phyloP scores from a whole-genome alignment of 1,140 invertebrate genomes.

The Uloborus diversus region DNA sequence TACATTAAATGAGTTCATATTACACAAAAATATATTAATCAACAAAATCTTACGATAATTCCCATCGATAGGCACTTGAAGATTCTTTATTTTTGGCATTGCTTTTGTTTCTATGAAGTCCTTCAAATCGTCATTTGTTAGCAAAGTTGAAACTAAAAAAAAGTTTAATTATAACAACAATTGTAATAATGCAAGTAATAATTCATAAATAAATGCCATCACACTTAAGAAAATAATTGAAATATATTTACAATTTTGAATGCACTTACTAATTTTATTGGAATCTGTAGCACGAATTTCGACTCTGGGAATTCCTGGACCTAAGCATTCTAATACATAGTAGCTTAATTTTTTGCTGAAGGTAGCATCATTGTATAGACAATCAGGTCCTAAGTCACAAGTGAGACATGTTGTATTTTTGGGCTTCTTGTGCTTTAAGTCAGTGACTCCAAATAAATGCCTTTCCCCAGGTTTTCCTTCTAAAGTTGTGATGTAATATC shows the following conservation, averaged over 20 bases:
- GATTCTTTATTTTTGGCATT: conserved; percentile 80
- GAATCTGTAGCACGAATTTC: conserved; percentile 71
- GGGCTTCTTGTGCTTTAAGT: conserved; percentile 64
- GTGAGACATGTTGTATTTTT: conserved; percentile 66
- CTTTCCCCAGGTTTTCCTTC: conserved; percentile 71
- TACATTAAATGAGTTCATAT: too few relatives aligned
- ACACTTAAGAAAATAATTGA: not conserved
- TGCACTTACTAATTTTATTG: conserved; percentile 40
- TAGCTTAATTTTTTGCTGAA: conserved; percentile 78
- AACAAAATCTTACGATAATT: conserved; percentile 74
- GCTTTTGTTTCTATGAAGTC: conserved; percentile 77
- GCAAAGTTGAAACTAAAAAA: conserved; percentile 37
- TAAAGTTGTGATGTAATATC: conserved; percentile 59
- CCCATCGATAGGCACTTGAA: conserved; percentile 80
- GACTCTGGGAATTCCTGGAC: conserved; percentile 82
- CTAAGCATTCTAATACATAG: conserved; percentile 83
- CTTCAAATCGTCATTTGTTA: conserved; percentile 66
- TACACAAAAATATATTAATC: too few relatives aligned
- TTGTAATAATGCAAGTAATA: too few relatives aligned
- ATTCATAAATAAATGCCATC: too few relatives aligned
- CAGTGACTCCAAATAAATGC: conserved; percentile 62
- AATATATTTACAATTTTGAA: not conserved
- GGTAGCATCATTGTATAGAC: conserved; percentile 65
- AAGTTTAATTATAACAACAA: not conserved
- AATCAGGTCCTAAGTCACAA: conserved; percentile 63